phyloP scores from a whole-genome alignment of 2,797 vertebrate species.

The Sebastes goodei region DNA sequence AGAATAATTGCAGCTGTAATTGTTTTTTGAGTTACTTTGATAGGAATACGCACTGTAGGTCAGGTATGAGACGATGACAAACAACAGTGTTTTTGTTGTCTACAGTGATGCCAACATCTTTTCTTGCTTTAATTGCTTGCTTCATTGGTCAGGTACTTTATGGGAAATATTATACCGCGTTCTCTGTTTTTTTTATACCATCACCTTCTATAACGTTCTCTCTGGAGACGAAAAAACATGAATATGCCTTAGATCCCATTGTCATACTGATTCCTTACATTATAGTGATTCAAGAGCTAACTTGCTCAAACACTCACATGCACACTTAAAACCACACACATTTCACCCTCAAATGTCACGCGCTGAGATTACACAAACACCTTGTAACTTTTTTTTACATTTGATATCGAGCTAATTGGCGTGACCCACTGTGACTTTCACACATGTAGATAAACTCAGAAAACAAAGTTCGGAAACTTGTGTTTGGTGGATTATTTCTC shows the following conservation, averaged over 20 bases:
- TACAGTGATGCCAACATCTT: background rate
- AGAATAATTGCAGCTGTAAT: conserved; percentile 31
- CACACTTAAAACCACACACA: background rate
- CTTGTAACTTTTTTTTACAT: background rate
- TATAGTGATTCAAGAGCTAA: background rate
- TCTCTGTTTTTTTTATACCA: background rate
- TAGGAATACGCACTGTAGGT: background rate
- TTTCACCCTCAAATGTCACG: conserved; percentile 13
- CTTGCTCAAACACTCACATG: background rate
- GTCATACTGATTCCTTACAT: background rate
- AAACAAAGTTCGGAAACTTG: too few species aligned
- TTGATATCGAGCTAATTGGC: conserved; percentile 20
- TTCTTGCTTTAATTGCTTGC: background rate
- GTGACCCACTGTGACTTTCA: conserved; percentile 5
- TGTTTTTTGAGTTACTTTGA: conserved; percentile 26
- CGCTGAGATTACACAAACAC: conserved; percentile 9
- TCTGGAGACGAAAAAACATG: background rate
- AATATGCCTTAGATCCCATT: background rate
- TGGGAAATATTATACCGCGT: background rate
- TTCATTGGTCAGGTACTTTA: background rate
- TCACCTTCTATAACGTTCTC: background rate
- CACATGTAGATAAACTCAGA: background rate
- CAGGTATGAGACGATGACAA: background rate
- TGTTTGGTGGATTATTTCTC: too few species aligned
- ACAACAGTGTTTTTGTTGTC: background rate